Conservation (phyloP, 1,140 invertebrate genomes). For the Atta texana region DNA sequence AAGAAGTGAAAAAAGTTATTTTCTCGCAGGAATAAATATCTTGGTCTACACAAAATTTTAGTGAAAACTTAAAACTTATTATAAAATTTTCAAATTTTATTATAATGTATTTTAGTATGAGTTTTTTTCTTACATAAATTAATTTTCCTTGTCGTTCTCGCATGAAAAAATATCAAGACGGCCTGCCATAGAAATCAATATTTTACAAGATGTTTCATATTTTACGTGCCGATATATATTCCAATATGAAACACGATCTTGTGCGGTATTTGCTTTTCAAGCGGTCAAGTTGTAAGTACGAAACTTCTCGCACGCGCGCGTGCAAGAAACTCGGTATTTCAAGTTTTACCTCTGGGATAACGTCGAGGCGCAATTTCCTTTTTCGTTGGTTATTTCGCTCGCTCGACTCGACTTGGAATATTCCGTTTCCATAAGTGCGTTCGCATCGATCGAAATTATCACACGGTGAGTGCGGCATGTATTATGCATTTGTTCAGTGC, state of each 20-base stretch:
- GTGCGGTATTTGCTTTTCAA: not conserved
- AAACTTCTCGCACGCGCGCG: not conserved
- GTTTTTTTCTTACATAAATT: not conserved
- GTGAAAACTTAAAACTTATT: not conserved
- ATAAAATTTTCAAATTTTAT: not conserved
- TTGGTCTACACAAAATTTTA: too few species aligned
- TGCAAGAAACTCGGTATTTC: not conserved
- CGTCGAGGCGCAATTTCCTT: not conserved
- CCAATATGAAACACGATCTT: constrained; percentile 5
- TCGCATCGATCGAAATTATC: constrained; percentile 49
- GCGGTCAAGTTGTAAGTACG: not conserved
- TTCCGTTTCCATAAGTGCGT: not conserved
- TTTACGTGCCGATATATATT: not conserved
- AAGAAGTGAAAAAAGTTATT: not conserved
- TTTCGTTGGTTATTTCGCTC: constrained; percentile 1
- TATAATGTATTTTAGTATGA: too few species aligned
- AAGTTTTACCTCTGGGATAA: not conserved
- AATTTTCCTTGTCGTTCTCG: not conserved
- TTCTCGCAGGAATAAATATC: not conserved
- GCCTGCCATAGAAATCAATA: not conserved
- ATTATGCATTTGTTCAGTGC: not conserved
- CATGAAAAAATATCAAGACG: not conserved
- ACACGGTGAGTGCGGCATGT: constrained; percentile 28
- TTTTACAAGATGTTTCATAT: not conserved
- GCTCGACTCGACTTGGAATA: not conserved